Evolutionary conservation across 2,113 vertebrate species (phyloP), one percentile per base, ranked within the genome.

Genomic region (Oxyruncus cristatus): DNA sequence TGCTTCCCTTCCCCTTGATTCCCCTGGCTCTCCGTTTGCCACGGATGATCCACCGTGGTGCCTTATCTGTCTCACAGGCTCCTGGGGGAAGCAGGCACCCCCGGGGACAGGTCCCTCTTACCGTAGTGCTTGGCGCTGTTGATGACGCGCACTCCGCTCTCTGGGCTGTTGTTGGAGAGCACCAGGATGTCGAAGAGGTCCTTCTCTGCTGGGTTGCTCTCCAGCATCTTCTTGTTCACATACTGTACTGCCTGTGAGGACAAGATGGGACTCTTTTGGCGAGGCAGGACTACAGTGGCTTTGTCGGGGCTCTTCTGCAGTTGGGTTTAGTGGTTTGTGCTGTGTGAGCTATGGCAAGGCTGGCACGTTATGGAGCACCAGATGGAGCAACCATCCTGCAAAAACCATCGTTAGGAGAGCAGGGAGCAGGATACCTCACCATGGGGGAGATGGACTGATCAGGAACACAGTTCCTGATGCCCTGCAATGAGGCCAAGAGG

Each of bases 111-210:
- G 30, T 44, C 3, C 17, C 35, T 53, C 87, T 95, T 83, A 98
- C 98, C 97, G 0, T 98, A 95, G 89, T 98, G 97, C 89, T 94
- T 98, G 90, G 96, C 84, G 5, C 98, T 98, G 92, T 94, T 97
- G 74, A 97, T 70, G 75, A 98, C 95, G 85, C 95, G 89, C 5
- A 61, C 14, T 2, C 97, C 95, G 4, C 97, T 97, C 94, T 98
- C 97, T 3, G 98, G 97, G 49, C 91, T 97, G 73, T 95, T 94
- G 87, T 98, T 98, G 73, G 98, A 98, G 59, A 99, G 94, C 82
- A 99, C 94, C n/a, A 98, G 65, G 62, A 98, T 91, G 39, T 98
- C 98, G 33, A 99, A 98, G 72, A 98, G 97, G 55, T 96, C 92
- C 32, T 93, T 95, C 78, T 98, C 98, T 17, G 89, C 67, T 4